These are phyloP conservation scores for Apomyelois bistriatella DNA, from an alignment of 2,888 invertebrate species.

Conservation along the genomic window DNA sequence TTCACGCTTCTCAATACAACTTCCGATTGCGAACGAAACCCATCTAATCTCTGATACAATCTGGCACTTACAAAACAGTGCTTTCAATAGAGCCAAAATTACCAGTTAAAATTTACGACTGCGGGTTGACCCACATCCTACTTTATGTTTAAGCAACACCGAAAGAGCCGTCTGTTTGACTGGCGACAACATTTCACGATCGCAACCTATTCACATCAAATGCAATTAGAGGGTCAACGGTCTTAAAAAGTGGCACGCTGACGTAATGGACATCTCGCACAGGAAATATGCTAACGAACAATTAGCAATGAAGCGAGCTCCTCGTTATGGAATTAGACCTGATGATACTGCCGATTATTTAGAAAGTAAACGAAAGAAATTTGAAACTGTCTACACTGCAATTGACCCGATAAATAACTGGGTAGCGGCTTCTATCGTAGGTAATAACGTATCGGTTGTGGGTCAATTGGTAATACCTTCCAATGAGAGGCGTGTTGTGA, in stretches of 20 bases:
- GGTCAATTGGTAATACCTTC: conserved; percentile 65
- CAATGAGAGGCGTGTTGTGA: conserved; percentile 49
- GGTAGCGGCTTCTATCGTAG: conserved; percentile 40
- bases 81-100: conserved; percentile 49
- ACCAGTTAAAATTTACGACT: conserved; percentile 29
- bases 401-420: conserved; percentile 58
- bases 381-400: conserved; percentile 43
- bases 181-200: conserved; percentile 53
- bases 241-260: conserved; percentile 57
- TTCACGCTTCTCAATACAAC: conserved; percentile 21
- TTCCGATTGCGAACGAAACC: conserved; percentile 4
- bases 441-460: conserved; percentile 58
- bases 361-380: conserved; percentile 63
- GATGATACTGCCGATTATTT: conserved; percentile 33
- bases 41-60: conserved; percentile 34
- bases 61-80: conserved; percentile 39
- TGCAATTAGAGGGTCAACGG: conserved; percentile 66
- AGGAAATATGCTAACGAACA: conserved; percentile 43
- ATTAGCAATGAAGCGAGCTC: conserved; percentile 42
- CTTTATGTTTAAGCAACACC: conserved; percentile 51
- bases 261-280: conserved; percentile 46
- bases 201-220: conserved; percentile 60
- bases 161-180: conserved; percentile 42
- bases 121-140: conserved; percentile 46
- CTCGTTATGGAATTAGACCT: conserved; percentile 22